phyloP scores from a whole-genome alignment of 2,797 vertebrate species.

The Falco biarmicus region DNA sequence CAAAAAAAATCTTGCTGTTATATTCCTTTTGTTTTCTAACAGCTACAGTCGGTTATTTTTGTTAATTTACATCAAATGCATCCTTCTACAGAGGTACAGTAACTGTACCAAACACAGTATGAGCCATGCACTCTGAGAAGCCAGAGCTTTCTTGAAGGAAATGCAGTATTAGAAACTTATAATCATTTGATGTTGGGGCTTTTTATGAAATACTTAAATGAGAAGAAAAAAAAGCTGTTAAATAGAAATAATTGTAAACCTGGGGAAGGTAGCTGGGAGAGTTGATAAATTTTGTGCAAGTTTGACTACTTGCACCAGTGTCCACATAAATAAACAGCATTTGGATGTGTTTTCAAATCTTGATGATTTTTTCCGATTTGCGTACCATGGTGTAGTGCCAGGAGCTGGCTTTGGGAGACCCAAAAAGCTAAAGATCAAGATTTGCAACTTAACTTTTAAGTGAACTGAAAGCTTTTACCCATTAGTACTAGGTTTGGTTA shows the following conservation, averaged over 20 bases:
- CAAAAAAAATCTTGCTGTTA: background rate
- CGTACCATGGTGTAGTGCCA: background rate
- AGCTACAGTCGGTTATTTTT: background rate
- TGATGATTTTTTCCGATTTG: background rate
- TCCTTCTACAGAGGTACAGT: background rate
- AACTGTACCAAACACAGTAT: rapidly evolving
- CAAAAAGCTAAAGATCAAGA: background rate
- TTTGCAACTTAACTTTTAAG: background rate
- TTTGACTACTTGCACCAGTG: background rate
- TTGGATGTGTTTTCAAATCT: background rate
- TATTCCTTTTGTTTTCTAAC: background rate
- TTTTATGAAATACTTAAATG: background rate
- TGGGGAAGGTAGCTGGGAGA: background rate
- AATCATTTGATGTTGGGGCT: background rate
- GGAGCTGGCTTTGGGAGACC: background rate
- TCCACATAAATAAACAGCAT: background rate
- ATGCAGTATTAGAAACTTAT: background rate
- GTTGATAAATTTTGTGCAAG: background rate
- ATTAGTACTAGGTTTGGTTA: background rate
- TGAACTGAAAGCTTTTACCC: background rate
- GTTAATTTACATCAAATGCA: background rate
- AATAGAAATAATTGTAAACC: background rate
- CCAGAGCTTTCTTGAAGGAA: background rate
- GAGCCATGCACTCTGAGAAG: background rate
- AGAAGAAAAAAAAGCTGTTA: background rate